phyloP scores from a whole-genome alignment of 2,888 invertebrate genomes.

The Malacosoma neustria region DNA sequence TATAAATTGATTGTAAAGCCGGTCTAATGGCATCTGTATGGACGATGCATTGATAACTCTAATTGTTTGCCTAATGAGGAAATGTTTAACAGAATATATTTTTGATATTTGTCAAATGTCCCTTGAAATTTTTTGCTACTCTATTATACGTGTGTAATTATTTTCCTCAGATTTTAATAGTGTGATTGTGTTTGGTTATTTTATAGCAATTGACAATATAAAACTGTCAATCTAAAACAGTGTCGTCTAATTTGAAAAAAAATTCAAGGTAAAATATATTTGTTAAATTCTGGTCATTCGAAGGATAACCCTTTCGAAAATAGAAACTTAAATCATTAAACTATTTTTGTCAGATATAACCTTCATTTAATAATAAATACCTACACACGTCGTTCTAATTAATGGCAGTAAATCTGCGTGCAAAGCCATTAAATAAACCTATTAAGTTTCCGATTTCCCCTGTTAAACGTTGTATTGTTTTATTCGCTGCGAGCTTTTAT shows the following conservation, averaged over 20 bases:
- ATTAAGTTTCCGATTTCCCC: constrained; percentile 55
- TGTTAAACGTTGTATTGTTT: constrained; percentile 31
- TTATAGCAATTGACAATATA: too few species aligned
- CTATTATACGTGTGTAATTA: too few species aligned
- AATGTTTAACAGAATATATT: constrained; percentile 29
- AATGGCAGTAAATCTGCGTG: constrained; percentile 50
- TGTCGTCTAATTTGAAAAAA: too few species aligned
- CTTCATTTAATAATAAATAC: constrained; percentile 37
- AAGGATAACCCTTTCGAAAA: too few species aligned
- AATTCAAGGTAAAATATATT: too few species aligned
- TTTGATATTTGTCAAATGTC: constrained; percentile 15
- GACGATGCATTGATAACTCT: constrained; percentile 58
- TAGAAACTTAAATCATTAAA: background rate
- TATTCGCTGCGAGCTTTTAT: constrained; percentile 32
- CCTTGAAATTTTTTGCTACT: too few species aligned
- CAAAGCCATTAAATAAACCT: constrained; percentile 46
- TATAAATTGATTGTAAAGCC: constrained; percentile 69
- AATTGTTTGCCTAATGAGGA: constrained; percentile 53
- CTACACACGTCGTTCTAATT: constrained; percentile 35
- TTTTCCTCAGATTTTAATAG: too few species aligned
- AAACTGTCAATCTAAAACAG: too few species aligned
- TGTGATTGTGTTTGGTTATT: too few species aligned
- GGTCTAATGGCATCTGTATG: constrained; percentile 60
- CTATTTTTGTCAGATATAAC: constrained; percentile 17
- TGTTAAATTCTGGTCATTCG: too few species aligned